A percentile compares a stretch with the other conserved stretches of the same genome.
These are phyloP conservation scores for Pseudorasbora parva DNA, from an alignment of 2,113 vertebrate genomes.

Conservation along the genomic window DNA sequence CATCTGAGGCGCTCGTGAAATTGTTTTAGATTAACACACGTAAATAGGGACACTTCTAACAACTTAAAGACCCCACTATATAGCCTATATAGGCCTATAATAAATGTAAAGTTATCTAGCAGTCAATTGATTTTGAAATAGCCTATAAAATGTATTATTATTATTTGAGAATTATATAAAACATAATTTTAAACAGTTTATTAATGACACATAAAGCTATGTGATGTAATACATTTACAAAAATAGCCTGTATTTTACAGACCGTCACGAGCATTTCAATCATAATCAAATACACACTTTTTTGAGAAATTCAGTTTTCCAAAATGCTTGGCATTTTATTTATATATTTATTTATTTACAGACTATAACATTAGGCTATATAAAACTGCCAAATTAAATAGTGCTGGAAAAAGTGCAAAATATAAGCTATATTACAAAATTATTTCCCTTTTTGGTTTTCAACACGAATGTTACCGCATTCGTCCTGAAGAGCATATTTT, in stretches of 20 bases:
- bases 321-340: background rate
- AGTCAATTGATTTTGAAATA: background rate
- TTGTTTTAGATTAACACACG: background rate
- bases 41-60: background rate
- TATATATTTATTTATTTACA: too few species aligned
- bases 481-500: constrained; percentile 43
- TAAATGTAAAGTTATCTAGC: background rate
- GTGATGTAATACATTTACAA: background rate
- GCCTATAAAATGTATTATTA: background rate
- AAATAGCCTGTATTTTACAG: background rate
- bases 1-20: background rate
- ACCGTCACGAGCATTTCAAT: background rate
- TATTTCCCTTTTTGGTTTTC: background rate
- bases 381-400: too few species aligned
- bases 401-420: background rate
- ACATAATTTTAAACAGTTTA: background rate
- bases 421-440: background rate
- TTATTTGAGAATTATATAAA: background rate
- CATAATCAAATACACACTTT: background rate
- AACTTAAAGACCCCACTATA: background rate
- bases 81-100: background rate
- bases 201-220: background rate
- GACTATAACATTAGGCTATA: too few species aligned
- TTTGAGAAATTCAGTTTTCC: background rate
- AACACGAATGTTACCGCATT: background rate